Evolutionary conservation across 2,888 invertebrate species (phyloP).

Genomic region (Megastigmus dorsalis): DNA sequence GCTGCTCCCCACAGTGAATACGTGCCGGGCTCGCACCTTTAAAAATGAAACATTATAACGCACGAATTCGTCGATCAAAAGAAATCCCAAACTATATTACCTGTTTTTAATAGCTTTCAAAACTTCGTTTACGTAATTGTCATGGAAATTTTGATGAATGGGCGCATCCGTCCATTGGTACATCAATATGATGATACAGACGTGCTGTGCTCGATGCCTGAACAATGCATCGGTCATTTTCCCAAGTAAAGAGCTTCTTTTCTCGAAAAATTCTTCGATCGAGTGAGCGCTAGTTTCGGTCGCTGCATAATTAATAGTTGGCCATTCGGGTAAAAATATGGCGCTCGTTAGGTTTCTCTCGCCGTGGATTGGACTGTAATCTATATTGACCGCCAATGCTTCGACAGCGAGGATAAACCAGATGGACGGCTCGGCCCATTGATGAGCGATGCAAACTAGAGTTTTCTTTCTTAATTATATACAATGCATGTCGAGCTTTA

Average conservation of each 20-base stretch:
- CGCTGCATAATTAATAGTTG: constrained; percentile 30
- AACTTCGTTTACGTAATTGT: constrained; percentile 22
- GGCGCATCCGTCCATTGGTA: constrained; percentile 46
- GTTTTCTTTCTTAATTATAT: not conserved
- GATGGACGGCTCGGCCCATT: constrained; percentile 35
- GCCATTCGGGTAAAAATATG: constrained; percentile 35
- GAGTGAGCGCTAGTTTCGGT: constrained; percentile 20
- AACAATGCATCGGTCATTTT: constrained; percentile 32
- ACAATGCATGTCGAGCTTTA: not conserved
- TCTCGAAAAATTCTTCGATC: constrained; percentile 23
- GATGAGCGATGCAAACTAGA: constrained; percentile 42
- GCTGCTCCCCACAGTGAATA: constrained; percentile 48
- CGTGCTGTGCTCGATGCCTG: not conserved
- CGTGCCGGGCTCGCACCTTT: constrained; percentile 29
- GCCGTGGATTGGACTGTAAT: constrained; percentile 26
- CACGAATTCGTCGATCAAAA: too few relatives aligned
- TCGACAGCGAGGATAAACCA: constrained; percentile 42
- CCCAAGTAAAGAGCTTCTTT: not conserved
- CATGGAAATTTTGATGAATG: constrained; percentile 24
- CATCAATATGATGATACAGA: constrained; percentile 43
- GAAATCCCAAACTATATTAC: constrained; percentile 18
- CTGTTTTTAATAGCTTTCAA: constrained; percentile 36
- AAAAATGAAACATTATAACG: not conserved
- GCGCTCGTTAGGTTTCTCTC: constrained; percentile 43
- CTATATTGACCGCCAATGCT: constrained; percentile 19